Evolutionary conservation across 2,113 vertebrate genomes (phyloP).

Genomic region (Rhinolophus sinicus): DNA sequence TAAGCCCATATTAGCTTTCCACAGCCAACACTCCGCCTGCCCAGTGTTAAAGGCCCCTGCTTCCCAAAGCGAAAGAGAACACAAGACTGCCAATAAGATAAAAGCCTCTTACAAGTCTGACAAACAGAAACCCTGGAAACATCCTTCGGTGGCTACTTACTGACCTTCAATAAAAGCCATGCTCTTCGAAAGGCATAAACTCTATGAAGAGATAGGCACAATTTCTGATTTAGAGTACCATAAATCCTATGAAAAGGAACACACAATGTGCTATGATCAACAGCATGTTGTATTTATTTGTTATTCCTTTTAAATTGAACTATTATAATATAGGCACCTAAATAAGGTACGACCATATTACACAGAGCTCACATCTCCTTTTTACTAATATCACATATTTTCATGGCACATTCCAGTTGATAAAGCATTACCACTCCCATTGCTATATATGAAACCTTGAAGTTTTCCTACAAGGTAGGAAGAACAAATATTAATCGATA

Average conservation of each 20-base stretch:
- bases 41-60: not conserved
- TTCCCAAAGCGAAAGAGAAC: not conserved
- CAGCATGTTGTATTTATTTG: not conserved
- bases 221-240: not conserved
- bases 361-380: not conserved
- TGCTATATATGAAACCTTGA: not conserved
- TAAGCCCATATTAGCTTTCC: not conserved
- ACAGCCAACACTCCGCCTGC: not conserved
- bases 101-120: not conserved
- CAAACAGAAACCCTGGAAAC: not conserved
- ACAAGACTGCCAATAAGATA: not conserved
- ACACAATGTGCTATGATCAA: not conserved
- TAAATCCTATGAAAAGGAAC: not conserved
- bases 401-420: not conserved
- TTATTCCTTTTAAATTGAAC: not conserved
- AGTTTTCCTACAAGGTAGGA: not conserved
- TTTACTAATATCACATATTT: not conserved
- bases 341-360: not conserved
- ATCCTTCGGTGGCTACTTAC: not conserved
- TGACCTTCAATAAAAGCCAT: constrained; percentile 3
- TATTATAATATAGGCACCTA: not conserved
- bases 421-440: not conserved
- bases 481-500: not conserved
- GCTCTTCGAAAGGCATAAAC: not conserved
- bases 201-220: not conserved